These are phyloP conservation scores for Mesocentrotus franciscanus DNA, from an alignment of 53 echinoderm and acorn worm species.

Conservation along the genomic window DNA sequence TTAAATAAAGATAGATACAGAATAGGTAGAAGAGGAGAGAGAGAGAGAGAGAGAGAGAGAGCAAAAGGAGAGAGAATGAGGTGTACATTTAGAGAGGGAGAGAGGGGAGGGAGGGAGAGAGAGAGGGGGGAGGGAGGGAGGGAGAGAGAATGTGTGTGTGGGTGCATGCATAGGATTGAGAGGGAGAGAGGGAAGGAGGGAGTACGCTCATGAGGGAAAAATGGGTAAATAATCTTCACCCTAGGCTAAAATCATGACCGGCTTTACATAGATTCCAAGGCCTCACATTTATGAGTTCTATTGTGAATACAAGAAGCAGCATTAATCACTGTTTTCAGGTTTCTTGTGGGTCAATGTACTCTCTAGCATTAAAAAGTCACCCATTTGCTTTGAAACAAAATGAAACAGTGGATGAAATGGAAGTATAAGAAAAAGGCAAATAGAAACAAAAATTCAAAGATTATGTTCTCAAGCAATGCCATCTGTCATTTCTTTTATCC, in stretches of 20 bases:
- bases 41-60: not conserved
- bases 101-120: not conserved
- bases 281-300: not conserved
- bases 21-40: not conserved
- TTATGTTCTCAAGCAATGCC: no score
- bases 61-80: not conserved
- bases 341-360: not conserved
- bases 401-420: not conserved
- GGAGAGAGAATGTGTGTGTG: not conserved
- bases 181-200: not conserved
- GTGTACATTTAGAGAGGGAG: not conserved
- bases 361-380: not conserved
- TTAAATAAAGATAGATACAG: not conserved
- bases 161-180: no score
- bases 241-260: slow-evolving; percentile 23
- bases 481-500: no score
- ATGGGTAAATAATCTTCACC: not conserved
- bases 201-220: not conserved
- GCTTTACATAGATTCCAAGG: slow-evolving; percentile 29
- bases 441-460: no score
- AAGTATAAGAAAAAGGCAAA: not conserved
- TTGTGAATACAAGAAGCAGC: not conserved
- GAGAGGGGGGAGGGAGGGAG: not conserved
- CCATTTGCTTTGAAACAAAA: not conserved
- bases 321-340: not conserved